A percentile compares a stretch with the other conserved stretches of the same genome.
These are phyloP conservation scores for Morone chrysops DNA, from an alignment of 2,113 vertebrate genomes.

Conservation along the genomic window DNA sequence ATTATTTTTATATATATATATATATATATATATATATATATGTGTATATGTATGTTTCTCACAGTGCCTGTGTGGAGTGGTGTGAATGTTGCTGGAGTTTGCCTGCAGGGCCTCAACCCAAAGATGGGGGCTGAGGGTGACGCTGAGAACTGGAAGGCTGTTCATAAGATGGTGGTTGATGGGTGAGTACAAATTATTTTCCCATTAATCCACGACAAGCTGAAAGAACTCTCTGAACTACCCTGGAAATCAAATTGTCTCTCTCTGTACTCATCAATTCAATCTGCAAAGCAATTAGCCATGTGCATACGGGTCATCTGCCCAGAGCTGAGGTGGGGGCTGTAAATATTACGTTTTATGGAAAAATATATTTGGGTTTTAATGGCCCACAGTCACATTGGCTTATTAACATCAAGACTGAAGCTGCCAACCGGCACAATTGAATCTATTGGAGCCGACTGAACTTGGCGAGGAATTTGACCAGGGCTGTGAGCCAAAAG, in stretches of 20 bases:
- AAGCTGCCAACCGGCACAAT: background rate
- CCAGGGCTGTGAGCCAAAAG: conserved; percentile 12
- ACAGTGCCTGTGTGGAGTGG: conserved; percentile 98
- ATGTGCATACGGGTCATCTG: background rate
- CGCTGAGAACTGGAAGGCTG: conserved; percentile 92
- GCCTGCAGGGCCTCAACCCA: conserved; percentile 91
- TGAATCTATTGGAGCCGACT: background rate
- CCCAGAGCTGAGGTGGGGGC: background rate
- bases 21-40: too few species aligned
- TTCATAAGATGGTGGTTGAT: conserved; percentile 96
- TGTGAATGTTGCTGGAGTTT: conserved; percentile 94
- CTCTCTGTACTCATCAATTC: background rate
- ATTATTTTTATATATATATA: too few species aligned
- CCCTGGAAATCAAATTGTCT: background rate
- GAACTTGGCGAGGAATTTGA: conserved; percentile 39
- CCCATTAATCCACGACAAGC: too few species aligned
- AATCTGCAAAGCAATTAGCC: background rate
- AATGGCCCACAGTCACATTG: background rate
- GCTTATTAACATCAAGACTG: background rate
- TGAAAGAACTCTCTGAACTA: background rate
- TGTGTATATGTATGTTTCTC: background rate
- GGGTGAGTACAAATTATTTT: conserved; percentile 83
- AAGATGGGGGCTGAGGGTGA: conserved; percentile 90
- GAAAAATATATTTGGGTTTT: background rate
- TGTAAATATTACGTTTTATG: background rate